Evolutionary conservation across 2,113 vertebrate species (phyloP).

Genomic region (Dipodomys spectabilis): DNA sequence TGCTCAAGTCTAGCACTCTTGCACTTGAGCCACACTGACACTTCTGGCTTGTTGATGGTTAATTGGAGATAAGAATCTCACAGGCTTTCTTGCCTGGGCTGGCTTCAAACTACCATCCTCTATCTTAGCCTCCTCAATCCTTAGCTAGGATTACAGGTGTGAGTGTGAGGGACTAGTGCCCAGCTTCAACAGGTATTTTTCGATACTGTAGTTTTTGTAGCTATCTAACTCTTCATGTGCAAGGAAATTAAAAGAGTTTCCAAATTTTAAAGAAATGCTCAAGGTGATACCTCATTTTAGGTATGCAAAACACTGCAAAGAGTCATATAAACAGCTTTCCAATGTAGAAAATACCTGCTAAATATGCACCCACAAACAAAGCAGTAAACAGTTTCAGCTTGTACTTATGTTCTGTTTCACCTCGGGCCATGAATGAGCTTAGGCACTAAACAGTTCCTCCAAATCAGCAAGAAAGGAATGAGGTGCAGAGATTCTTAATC

Average conservation of each 20-base stretch:
- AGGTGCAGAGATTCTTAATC: neutral
- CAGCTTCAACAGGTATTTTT: neutral
- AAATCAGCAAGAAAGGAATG: slow-evolving; percentile 15
- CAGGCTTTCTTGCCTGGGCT: too few relatives aligned
- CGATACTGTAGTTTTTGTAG: neutral
- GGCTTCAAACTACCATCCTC: too few relatives aligned
- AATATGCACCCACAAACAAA: neutral
- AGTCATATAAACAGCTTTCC: too few relatives aligned
- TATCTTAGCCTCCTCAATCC: too few relatives aligned
- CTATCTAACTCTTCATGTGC: neutral
- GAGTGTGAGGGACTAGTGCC: too few relatives aligned
- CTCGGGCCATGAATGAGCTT: neutral
- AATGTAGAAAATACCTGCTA: neutral
- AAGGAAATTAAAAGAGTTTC: slow-evolving; percentile 7
- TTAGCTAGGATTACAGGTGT: too few relatives aligned
- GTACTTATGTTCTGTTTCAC: neutral
- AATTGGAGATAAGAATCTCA: too few relatives aligned
- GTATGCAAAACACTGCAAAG: neutral
- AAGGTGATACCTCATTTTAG: neutral
- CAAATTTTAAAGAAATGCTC: neutral
- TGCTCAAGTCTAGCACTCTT: too few relatives aligned
- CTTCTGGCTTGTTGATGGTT: too few relatives aligned
- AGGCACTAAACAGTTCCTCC: neutral
- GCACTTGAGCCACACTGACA: too few relatives aligned
- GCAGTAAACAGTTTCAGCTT: neutral